A percentile compares a stretch with the other conserved stretches of the same genome.
phyloP scores from a whole-genome alignment of 2,797 vertebrate species.

The Tapera naevia region DNA sequence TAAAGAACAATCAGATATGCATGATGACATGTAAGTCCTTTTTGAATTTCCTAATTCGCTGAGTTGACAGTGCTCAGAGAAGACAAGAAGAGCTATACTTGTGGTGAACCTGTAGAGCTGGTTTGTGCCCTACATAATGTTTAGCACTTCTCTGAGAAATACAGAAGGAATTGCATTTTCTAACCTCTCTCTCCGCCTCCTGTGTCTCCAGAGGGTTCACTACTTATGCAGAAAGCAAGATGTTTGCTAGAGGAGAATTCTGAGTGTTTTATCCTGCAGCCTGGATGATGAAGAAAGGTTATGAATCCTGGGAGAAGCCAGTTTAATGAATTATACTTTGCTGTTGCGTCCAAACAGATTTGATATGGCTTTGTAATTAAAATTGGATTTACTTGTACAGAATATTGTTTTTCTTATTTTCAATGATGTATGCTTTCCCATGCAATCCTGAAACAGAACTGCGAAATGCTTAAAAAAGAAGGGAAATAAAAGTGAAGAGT shows the following conservation, averaged over 20 bases:
- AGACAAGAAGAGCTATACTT: not conserved
- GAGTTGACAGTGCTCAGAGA: not conserved
- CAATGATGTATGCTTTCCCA: not conserved
- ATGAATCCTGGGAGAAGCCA: not conserved
- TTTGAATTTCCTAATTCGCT: not conserved
- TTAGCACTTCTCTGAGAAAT: not conserved
- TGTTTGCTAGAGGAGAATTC: not conserved
- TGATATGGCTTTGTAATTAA: constrained; percentile 7
- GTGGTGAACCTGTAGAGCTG: not conserved
- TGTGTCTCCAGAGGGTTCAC: not conserved
- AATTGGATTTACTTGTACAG: not conserved
- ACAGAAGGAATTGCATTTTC: constrained; percentile 17
- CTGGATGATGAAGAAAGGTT: not conserved
- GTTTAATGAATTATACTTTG: not conserved
- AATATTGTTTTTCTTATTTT: not conserved
- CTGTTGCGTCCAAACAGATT: not conserved
- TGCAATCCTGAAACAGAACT: not conserved
- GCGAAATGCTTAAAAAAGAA: not conserved
- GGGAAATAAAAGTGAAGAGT: not conserved
- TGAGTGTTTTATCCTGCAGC: not conserved
- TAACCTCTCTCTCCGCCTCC: not conserved
- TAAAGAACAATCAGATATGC: not conserved
- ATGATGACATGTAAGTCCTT: not conserved
- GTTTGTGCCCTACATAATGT: not conserved
- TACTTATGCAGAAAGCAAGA: not conserved